phyloP scores from a whole-genome alignment of 2,797 vertebrate species.

The Myotis pilosus region DNA sequence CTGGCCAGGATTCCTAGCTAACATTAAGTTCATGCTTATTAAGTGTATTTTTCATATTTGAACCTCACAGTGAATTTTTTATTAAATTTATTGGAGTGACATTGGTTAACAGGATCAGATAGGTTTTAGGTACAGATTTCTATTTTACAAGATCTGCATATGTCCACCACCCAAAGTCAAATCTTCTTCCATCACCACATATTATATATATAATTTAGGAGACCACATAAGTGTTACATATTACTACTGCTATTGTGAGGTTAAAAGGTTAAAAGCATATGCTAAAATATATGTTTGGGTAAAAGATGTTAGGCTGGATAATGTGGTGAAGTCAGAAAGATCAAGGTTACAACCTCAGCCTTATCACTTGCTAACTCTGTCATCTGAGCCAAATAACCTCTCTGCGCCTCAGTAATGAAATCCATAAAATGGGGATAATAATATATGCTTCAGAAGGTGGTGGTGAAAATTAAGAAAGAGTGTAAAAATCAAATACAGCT shows the following conservation, averaged over 20 bases:
- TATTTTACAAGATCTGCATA: no score
- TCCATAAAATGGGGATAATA: neutral
- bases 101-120: no score
- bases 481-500: neutral
- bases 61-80: no score
- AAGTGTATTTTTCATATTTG: no score
- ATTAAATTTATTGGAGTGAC: no score
- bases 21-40: no score
- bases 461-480: neutral
- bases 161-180: no score
- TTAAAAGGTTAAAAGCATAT: neutral
- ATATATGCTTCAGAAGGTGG: neutral
- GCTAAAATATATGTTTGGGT: neutral
- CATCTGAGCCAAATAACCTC: neutral
- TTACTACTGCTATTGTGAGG: neutral
- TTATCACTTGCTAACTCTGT: neutral
- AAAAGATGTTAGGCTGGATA: neutral
- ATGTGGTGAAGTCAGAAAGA: neutral
- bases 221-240: neutral
- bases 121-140: no score
- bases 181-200: no score
- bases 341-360: neutral
- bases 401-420: neutral
- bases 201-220: neutral
- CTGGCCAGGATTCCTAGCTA: no score